Base-by-base conservation (phyloP, 2,888 invertebrate species). In the Geotrupes spiniger region DNA sequence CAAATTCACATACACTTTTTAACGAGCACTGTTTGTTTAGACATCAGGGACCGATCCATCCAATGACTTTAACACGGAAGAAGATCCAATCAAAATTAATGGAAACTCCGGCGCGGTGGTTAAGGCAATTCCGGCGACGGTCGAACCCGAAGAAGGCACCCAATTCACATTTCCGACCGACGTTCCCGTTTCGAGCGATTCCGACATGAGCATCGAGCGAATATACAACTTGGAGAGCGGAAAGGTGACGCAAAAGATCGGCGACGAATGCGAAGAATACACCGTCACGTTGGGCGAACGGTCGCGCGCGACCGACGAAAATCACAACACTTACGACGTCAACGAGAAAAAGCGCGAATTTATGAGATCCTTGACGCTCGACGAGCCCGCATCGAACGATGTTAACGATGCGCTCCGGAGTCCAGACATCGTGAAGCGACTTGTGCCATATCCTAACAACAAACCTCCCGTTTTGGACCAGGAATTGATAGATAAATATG, bases 161-260 rank as follows among this genome's bases (percentile, higher is more conserved):
- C 56, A 54, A 17, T 42, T 53, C 21, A 58, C 57, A 42, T 16
- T 45, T 5, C 11, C 53, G 6, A 53, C 52, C 0, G 50, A 53
- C 6, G 36, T 49, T 29, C 4, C n/a, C 14, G 12, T 70, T n/a
- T 71, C 72, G 5, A 72, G 71, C 31, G 72, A 72, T 58, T 72
- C 72, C 4, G 73, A 73, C 52, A 53, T 65, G 48, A 72, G 72
- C 54, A 65, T 66, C 37, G 63, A 71, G 36, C 64, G 72, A 40
- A 65, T 61, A 41, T 73, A 73, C 48, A 69, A 73, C 55, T 63
- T 72, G n/a, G 63, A 65, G 54, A 69, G 69, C 15, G 68, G 69
- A 4, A 65, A 63, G 45, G 56, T 71, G 17, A 57, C 54, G 8
- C 57, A 58, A 42, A 64, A 58, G 42, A 37, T 53, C 12, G 59